A percentile compares a stretch with the other conserved stretches of the same genome.
Conservation (phyloP, 2,888 invertebrate genomes). For the Cephus pulcher region DNA sequence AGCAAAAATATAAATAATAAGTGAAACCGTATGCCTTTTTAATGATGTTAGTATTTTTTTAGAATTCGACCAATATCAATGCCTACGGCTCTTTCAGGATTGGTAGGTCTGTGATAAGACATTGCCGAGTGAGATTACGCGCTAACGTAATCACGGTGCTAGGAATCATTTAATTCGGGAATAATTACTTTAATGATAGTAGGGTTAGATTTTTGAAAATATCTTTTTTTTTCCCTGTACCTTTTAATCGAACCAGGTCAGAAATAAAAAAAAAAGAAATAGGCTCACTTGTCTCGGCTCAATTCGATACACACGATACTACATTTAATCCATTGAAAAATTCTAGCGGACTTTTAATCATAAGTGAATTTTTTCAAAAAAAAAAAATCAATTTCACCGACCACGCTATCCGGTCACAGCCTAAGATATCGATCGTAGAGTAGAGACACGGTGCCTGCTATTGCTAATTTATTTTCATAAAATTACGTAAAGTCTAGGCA, state of each 20-base stretch:
- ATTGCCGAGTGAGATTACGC: conserved; percentile 20
- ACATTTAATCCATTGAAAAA: no score
- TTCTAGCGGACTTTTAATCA: neutral
- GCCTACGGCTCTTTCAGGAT: conserved; percentile 42
- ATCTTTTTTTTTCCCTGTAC: neutral
- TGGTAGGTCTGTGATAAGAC: conserved; percentile 51
- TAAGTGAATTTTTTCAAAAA: neutral
- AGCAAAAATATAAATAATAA: conserved; percentile 1
- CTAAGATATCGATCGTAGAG: neutral
- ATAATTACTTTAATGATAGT: neutral
- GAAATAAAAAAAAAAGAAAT: neutral
- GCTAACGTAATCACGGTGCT: neutral
- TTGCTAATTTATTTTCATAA: conserved; percentile 52
- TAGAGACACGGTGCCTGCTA: conserved; percentile 36
- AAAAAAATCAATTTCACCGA: conserved; percentile 10
- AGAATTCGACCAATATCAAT: conserved; percentile 40
- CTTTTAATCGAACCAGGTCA: neutral
- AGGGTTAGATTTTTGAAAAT: neutral
- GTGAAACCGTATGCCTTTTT: conserved; percentile 30
- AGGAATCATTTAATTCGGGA: neutral
- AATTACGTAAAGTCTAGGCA: conserved; percentile 17
- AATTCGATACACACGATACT: neutral
- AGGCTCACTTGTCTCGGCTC: neutral
- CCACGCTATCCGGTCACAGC: conserved; percentile 10
- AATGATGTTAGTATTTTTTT: conserved; percentile 47